Evolutionary conservation across 1,140 invertebrate genomes (phyloP), one percentile per base, ranked within the genome.

Genomic region (Pissodes strobi): DNA sequence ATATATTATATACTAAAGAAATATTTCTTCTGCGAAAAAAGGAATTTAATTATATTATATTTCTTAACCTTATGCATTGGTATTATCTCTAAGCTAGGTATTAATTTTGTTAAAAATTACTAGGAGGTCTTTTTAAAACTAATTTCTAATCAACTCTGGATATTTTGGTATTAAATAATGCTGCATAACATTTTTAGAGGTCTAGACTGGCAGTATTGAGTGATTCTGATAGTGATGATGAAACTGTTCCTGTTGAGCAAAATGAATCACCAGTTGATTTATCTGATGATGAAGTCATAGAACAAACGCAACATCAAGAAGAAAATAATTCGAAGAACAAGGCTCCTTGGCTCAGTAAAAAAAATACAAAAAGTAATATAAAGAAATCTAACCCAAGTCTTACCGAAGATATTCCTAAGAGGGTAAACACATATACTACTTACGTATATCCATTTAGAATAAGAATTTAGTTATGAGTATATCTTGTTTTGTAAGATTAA

Each of bases 141-240:
- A n/a, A n/a, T n/a, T n/a, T n/a, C 37, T n/a, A 8, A 37, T 22
- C 0, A 9, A 21, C 45, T 13, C 1, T 9, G 22, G 51, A 10
- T 27, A 19, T 10, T 57, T 27, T 15, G 13, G 2, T 41, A 9
- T 30, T 55, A 13, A 12, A 9, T 49, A 45, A 4, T 55, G 38
- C 2, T 27, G 13, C 5, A 25, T 30, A 55, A 64, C 5, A 30
- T 30, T 59, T 67, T 23, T 41, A 72, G 65, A 63, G 55, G 27
- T 62, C 66, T 8, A 59, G 30, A 25, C 57, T 71, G 22, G 37
- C 63, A 49, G 46, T 41, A 22, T 58, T 74, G 37, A 72, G 68
- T 67, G 73, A 74, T 67, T 58, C 72, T 9, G 73, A 74, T 19
- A 70, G 61, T 62, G 60, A 64, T 13, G 68, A 70, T 38, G 70